phyloP scores from a whole-genome alignment of 2,888 invertebrate genomes.

The Pristionchus arcanus region DNA sequence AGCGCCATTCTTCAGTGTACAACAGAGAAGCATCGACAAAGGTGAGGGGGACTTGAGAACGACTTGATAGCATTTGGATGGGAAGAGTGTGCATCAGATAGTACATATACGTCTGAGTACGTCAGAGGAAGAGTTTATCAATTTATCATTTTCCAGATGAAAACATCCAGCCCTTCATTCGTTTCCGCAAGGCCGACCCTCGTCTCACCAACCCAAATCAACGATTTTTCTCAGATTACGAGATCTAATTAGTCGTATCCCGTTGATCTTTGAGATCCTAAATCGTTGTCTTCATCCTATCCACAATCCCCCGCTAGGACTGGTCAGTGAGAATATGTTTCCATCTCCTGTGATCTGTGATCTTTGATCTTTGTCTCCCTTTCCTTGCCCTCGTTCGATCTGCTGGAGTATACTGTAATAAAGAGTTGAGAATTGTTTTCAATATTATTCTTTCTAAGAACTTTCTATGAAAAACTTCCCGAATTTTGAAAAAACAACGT shows the following conservation, averaged over 20 bases:
- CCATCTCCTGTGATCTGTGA: slow-evolving; percentile 26
- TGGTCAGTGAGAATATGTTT: slow-evolving; percentile 16
- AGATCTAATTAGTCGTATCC: background rate
- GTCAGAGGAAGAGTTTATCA: background rate
- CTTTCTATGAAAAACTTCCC: background rate
- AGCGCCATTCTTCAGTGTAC: slow-evolving; percentile 16
- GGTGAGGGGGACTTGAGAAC: background rate
- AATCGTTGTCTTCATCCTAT: slow-evolving; percentile 16
- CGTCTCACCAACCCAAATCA: slow-evolving; percentile 24
- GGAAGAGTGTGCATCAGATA: background rate
- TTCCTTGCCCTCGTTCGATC: background rate
- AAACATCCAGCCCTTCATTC: slow-evolving; percentile 53
- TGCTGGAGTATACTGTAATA: slow-evolving; percentile 46
- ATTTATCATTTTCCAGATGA: slow-evolving; percentile 1
- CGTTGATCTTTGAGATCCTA: slow-evolving; percentile 15
- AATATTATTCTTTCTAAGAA: too few relatives aligned
- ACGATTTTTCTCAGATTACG: slow-evolving; percentile 25
- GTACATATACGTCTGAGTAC: background rate
- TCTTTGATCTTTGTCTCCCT: slow-evolving; percentile 41
- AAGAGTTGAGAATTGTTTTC: slow-evolving; percentile 43
- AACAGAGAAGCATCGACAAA: slow-evolving; percentile 47
- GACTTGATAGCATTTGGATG: background rate
- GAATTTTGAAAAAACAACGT: background rate
- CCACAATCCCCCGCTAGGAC: slow-evolving; percentile 13
- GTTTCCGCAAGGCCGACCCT: slow-evolving; percentile 53